Percentiles rank a stretch among this genome's conserved stretches.
phyloP scores from a whole-genome alignment of 2,888 invertebrate genomes.

The Sesia apiformis region DNA sequence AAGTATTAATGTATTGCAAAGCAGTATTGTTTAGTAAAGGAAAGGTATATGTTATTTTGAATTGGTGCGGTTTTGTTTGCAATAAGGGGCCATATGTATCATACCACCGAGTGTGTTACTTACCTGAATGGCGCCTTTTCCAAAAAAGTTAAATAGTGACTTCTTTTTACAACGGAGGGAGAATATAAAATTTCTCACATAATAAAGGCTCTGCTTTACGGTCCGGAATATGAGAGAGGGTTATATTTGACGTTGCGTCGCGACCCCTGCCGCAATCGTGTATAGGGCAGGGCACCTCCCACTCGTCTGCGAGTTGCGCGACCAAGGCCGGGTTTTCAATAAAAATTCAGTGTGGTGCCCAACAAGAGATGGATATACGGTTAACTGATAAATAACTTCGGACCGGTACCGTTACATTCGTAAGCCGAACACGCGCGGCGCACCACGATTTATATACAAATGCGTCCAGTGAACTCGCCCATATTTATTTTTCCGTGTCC shows the following conservation, averaged over 20 bases:
- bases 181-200: too few species aligned
- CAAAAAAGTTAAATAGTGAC: too few species aligned
- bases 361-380: conserved; percentile 43
- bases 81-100: too few species aligned
- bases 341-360: conserved; percentile 36
- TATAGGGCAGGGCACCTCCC: neutral
- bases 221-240: too few species aligned
- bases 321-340: conserved; percentile 33
- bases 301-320: neutral
- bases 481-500: conserved; percentile 68
- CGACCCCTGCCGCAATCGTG: neutral
- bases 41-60: too few species aligned
- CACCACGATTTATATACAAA: conserved; percentile 66
- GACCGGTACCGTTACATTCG: conserved; percentile 32
- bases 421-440: conserved; percentile 52
- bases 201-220: too few species aligned
- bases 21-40: too few species aligned
- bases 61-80: too few species aligned
- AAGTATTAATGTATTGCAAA: too few species aligned
- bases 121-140: too few species aligned
- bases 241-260: neutral
- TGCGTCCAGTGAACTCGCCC: conserved; percentile 58
- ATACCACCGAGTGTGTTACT: too few species aligned
- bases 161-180: too few species aligned
- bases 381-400: conserved; percentile 53